A percentile compares a stretch with the other conserved stretches of the same genome.
These are phyloP conservation scores for Zaprionus kolodkinae DNA, from an alignment of 1,140 invertebrate genomes.

Conservation along the genomic window DNA sequence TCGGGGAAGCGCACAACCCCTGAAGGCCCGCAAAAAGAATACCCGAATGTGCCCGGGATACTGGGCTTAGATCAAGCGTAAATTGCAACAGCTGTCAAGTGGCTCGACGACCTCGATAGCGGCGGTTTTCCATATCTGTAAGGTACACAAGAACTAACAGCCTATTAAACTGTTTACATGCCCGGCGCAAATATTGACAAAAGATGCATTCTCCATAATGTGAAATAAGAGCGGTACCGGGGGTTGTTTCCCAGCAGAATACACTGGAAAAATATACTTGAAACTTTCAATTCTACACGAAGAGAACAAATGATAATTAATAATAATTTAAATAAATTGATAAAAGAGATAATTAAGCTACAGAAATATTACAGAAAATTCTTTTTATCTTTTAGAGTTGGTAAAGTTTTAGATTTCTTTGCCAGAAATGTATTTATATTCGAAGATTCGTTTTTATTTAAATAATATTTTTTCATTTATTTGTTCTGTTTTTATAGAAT, in stretches of 20 bases:
- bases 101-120: slow-evolving; percentile 43
- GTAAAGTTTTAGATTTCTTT: too few relatives aligned
- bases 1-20: slow-evolving; percentile 46
- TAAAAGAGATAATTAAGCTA: too few relatives aligned
- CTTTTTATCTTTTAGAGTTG: too few relatives aligned
- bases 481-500: too few relatives aligned
- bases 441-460: too few relatives aligned
- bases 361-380: too few relatives aligned
- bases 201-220: slow-evolving; percentile 53
- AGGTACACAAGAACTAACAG: slow-evolving; percentile 64
- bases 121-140: slow-evolving; percentile 56
- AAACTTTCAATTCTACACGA: too few relatives aligned
- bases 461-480: too few relatives aligned
- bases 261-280: neutral
- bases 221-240: neutral
- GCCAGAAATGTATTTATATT: too few relatives aligned
- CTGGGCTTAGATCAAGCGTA: slow-evolving; percentile 69
- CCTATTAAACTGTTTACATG: slow-evolving; percentile 82
- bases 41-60: slow-evolving; percentile 25
- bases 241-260: slow-evolving; percentile 3
- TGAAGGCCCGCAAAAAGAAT: slow-evolving; percentile 23
- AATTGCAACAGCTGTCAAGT: slow-evolving; percentile 82
- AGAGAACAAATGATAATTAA: too few relatives aligned
- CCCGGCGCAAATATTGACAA: slow-evolving; percentile 75
- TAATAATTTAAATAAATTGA: too few relatives aligned